Base-by-base conservation (phyloP, 2,113 vertebrate species). In the Apus apus region DNA sequence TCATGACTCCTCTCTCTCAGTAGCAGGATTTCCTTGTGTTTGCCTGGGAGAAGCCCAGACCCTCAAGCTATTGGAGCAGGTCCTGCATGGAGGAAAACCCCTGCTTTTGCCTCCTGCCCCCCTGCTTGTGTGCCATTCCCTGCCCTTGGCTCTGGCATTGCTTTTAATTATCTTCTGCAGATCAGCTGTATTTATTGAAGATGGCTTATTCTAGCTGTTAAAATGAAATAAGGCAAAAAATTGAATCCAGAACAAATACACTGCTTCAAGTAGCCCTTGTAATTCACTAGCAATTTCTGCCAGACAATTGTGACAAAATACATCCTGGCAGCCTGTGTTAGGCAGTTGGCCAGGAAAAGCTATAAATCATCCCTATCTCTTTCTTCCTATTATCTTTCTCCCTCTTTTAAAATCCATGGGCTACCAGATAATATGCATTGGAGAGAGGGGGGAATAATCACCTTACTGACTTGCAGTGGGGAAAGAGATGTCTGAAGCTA, bases 181-280 rank as follows among this genome's bases (percentile, higher is more conserved):
- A 88, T 90, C 75, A 71, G 68, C 85, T 87, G 73, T 60, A 90
- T 90, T 93, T 86, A 92, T 84, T 64, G 62, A 84, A 68, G 83
- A 51, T 84, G 61, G 64, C 92, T 93, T 86, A 89, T 95, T 93
- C 93, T 13, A 93, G 90, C 90, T 84, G 85, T 71, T 94, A 86
- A 91, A 93, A 95, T 95, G 86, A 96, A 96, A 93, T 90, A 94
- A 92, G 90, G 80, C 83, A 84, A 95, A 95, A 95, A 95, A 92
- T 40, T 74, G 65, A 92, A 94, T 89, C 65, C 85, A 75, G 96
- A 95, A 92, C 81, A 85, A 95, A 93, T 85, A 87, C 30, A 43
- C 57, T 78, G 83, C 93, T 95, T 73, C 82, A 78, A 95, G 84
- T 57, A 86, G 84, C 78, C 85, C 57, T 88, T 75, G 58, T 90